Conservation (phyloP, 2,888 invertebrate species). For the Ophion slaviceki region DNA sequence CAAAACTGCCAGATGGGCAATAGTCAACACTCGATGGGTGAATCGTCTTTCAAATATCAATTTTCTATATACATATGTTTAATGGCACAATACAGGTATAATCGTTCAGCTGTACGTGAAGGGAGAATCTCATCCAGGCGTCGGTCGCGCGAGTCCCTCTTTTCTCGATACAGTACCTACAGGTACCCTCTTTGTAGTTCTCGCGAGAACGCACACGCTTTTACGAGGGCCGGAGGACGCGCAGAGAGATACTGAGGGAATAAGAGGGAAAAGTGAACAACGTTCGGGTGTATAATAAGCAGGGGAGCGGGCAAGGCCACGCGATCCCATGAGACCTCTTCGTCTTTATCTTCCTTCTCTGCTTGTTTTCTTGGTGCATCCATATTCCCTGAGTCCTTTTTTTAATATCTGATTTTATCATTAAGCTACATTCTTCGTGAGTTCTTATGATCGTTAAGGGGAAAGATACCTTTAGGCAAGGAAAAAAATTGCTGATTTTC, state of each 20-base stretch:
- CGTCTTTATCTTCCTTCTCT: neutral
- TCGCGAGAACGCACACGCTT: slow-evolving; percentile 48
- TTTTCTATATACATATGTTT: neutral
- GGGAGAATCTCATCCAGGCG: slow-evolving; percentile 51
- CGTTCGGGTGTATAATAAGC: slow-evolving; percentile 75
- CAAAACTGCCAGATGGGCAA: no score
- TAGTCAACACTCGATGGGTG: no score
- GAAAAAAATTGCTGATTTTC: no score
- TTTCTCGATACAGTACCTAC: slow-evolving; percentile 46
- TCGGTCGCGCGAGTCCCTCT: slow-evolving; percentile 32
- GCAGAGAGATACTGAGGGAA: slow-evolving; percentile 34
- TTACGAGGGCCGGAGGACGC: slow-evolving; percentile 54
- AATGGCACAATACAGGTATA: slow-evolving; percentile 37
- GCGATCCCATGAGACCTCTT: slow-evolving; percentile 67
- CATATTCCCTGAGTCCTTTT: no score
- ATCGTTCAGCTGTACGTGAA: slow-evolving; percentile 25
- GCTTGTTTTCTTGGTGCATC: neutral
- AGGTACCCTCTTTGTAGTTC: slow-evolving; percentile 22
- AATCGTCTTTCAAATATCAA: no score
- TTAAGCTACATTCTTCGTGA: neutral
- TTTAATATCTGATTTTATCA: neutral
- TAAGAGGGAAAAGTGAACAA: slow-evolving; percentile 71
- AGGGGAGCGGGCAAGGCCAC: slow-evolving; percentile 72
- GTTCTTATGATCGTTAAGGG: no score
- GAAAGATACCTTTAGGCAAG: no score